phyloP scores from a whole-genome alignment of 2,113 vertebrate species.

The Rhizomys pruinosus region DNA sequence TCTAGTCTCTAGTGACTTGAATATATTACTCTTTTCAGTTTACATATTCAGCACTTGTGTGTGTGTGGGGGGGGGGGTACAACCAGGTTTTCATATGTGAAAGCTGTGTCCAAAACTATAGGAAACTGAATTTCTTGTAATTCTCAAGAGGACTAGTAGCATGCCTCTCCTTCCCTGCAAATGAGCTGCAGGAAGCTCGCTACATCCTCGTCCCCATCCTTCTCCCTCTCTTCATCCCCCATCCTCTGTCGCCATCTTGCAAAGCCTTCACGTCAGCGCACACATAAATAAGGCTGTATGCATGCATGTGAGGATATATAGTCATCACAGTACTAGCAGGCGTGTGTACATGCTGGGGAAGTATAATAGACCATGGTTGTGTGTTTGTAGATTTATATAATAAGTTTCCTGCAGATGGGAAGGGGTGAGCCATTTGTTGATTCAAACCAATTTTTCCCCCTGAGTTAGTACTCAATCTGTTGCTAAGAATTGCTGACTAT shows the following conservation, averaged over 20 bases:
- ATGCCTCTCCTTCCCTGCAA: background rate
- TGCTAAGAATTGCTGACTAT: slow-evolving; percentile 85
- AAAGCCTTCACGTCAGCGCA: background rate
- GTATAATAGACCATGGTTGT: slow-evolving; percentile 53
- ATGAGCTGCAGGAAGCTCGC: slow-evolving; percentile 4
- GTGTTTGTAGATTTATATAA: slow-evolving; percentile 64
- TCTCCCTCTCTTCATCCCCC: background rate
- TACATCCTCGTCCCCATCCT: background rate
- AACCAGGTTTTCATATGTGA: rapidly evolving
- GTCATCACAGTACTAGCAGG: slow-evolving; percentile 28
- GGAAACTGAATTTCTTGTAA: background rate
- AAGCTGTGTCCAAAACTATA: background rate
- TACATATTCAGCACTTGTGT: background rate
- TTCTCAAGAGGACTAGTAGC: background rate
- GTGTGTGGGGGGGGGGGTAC: rapidly evolving
- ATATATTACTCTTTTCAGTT: background rate
- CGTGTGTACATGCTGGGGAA: slow-evolving; percentile 62
- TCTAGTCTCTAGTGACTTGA: background rate
- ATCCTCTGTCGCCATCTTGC: background rate
- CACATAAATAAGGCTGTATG: slow-evolving; percentile 58
- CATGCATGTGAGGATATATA: slow-evolving; percentile 61
- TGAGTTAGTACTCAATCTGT: slow-evolving; percentile 79
- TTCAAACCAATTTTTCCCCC: slow-evolving; percentile 77
- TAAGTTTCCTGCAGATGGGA: slow-evolving; percentile 56
- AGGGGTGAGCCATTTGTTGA: slow-evolving; percentile 84